A percentile compares a stretch with the other conserved stretches of the same genome.
Conservation (phyloP, 92 coral and sea anemone genomes). For the Palythoa grandis region DNA sequence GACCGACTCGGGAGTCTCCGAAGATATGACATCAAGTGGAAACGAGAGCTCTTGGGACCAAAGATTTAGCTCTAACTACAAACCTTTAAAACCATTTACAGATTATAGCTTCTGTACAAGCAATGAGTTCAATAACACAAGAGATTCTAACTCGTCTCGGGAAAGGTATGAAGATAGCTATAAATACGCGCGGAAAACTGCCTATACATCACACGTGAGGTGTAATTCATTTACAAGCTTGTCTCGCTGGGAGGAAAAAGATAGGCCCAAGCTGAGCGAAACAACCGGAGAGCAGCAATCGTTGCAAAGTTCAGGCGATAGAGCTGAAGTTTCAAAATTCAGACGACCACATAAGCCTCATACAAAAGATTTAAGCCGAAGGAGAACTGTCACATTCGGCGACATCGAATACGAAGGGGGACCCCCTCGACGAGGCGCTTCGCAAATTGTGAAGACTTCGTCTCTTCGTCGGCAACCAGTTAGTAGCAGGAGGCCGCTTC, state of each 20-base stretch:
- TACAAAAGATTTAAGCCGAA: conserved; percentile 59
- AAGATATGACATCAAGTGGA: conserved; percentile 64
- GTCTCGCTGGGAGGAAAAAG: neutral
- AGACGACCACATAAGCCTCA: conserved; percentile 57
- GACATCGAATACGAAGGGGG: conserved; percentile 54
- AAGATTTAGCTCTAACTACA: conserved; percentile 10
- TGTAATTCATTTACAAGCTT: conserved; percentile 18
- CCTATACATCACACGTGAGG: neutral
- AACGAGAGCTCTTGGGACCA: conserved; percentile 56
- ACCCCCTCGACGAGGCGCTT: conserved; percentile 1
- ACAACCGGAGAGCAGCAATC: neutral
- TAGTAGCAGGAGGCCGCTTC: conserved; percentile 18
- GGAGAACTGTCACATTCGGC: conserved; percentile 90
- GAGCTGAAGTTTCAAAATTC: conserved; percentile 44
- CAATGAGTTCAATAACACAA: neutral
- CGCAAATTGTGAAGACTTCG: conserved; percentile 24
- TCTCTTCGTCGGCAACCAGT: conserved; percentile 32
- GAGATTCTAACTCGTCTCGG: neutral
- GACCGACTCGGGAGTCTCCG: conserved; percentile 96
- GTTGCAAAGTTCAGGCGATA: neutral
- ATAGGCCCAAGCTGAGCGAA: neutral
- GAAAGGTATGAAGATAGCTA: conserved; percentile 17
- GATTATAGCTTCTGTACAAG: neutral
- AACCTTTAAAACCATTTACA: conserved; percentile 16
- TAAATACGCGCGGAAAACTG: neutral